These are phyloP conservation scores for Capitella teleta DNA, from an alignment of 1,140 invertebrate species.

Conservation along the genomic window DNA sequence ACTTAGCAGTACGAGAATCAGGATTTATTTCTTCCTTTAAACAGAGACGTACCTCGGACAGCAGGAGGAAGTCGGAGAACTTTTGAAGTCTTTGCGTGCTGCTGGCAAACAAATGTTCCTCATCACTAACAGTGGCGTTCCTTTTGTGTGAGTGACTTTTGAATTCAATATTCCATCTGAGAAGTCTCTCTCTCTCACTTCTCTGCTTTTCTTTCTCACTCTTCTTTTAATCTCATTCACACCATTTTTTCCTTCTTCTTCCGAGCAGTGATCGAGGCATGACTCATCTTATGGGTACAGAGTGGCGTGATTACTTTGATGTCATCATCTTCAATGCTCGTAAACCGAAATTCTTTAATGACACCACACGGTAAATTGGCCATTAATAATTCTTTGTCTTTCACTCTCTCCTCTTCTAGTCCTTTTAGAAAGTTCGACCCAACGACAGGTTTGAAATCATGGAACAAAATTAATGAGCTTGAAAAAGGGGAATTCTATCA, in stretches of 20 bases:
- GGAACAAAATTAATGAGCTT: conserved; percentile 77
- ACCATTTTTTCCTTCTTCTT: no score
- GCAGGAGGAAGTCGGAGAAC: no score
- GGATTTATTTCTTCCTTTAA: no score
- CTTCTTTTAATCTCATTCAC: no score
- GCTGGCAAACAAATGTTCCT: conserved; percentile 83
- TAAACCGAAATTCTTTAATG: conserved; percentile 91
- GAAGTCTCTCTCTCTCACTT: no score
- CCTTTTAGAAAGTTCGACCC: conserved; percentile 82
- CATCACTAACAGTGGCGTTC: conserved; percentile 91
- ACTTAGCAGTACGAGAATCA: no score
- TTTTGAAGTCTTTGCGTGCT: no score
- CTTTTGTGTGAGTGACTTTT: conserved; percentile 76
- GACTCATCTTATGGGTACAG: conserved; percentile 71
- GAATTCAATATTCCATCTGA: neutral
- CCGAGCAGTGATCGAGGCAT: conserved; percentile 83
- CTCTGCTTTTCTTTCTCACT: no score
- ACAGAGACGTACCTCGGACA: no score
- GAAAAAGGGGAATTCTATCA: conserved; percentile 84
- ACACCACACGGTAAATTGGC: conserved; percentile 50
- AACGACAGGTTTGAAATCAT: conserved; percentile 65
- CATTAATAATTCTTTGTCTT: neutral
- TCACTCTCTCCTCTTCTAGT: conserved; percentile 35
- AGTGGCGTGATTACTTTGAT: conserved; percentile 88
- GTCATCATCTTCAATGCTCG: conserved; percentile 87